A percentile compares a stretch with the other conserved stretches of the same genome.
Evolutionary conservation across 2,113 vertebrate genomes (phyloP).

Genomic region (Malurus cyaneus): DNA sequence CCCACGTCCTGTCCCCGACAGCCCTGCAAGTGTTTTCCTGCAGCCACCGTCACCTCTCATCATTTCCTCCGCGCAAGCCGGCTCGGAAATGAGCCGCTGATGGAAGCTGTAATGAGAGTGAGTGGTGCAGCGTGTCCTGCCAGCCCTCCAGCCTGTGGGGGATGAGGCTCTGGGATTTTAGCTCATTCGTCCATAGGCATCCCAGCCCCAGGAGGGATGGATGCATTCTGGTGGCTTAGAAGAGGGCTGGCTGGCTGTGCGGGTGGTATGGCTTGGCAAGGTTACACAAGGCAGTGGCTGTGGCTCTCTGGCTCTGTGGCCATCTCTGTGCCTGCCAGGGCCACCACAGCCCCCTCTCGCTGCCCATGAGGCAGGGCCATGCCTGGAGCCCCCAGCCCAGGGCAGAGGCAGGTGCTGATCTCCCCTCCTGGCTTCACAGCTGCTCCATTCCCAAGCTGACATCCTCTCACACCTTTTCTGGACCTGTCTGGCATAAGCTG

Average conservation of each 20-base stretch:
- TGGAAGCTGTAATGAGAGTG: not conserved
- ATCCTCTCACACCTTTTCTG: rapidly evolving
- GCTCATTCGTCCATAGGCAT: not conserved
- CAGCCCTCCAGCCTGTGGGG: rapidly evolving
- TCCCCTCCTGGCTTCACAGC: not conserved
- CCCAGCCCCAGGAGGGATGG: not conserved
- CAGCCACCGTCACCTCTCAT: not conserved
- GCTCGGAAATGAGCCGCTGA: not conserved
- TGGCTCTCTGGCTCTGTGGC: rapidly evolving
- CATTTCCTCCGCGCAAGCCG: not conserved
- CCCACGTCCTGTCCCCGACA: not conserved
- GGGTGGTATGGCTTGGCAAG: rapidly evolving
- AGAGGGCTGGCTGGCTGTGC: rapidly evolving
- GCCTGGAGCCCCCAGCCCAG: not conserved
- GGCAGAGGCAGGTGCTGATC: rapidly evolving
- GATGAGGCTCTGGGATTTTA: not conserved
- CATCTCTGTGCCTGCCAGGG: rapidly evolving
- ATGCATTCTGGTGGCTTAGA: not conserved
- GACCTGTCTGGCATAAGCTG: not conserved
- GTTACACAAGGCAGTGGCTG: not conserved
- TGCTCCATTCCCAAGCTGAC: not conserved
- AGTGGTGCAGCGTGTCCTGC: not conserved
- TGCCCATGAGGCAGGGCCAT: rapidly evolving
- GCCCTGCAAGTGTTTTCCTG: constrained; percentile 7
- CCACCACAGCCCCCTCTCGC: not conserved